phyloP scores from a whole-genome alignment of 2,888 invertebrate species.

The Andrena praecox region DNA sequence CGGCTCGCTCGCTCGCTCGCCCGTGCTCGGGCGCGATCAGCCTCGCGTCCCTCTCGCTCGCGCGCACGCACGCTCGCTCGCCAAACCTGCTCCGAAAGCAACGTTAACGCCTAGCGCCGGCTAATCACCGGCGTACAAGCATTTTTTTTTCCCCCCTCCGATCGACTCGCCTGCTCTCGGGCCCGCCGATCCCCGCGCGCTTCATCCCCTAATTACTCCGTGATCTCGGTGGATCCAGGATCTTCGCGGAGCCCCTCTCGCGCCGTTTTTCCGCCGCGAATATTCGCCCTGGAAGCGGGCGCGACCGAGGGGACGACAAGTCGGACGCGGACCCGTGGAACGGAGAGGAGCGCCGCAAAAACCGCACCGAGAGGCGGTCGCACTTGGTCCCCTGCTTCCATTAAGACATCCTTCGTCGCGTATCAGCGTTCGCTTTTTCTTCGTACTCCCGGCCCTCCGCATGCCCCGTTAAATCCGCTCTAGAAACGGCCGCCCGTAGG shows the following conservation, averaged over 20 bases:
- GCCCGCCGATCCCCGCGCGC: conserved; percentile 23
- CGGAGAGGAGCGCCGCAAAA: conserved; percentile 46
- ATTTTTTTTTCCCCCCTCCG: conserved; percentile 66
- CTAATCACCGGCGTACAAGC: conserved; percentile 70
- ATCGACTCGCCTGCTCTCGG: conserved; percentile 39
- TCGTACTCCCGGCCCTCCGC: conserved; percentile 23
- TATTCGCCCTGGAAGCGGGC: no score
- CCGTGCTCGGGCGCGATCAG: conserved; percentile 12
- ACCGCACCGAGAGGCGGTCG: conserved; percentile 48
- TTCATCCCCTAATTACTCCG: neutral
- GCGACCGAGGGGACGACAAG: no score
- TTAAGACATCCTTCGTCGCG: conserved; percentile 63
- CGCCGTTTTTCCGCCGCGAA: no score
- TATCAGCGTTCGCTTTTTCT: conserved; percentile 58
- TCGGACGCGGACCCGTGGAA: no score
- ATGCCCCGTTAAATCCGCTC: conserved; percentile 68
- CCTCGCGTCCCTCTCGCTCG: conserved; percentile 43
- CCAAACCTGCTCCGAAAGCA: conserved; percentile 73
- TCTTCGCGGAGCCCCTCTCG: no score
- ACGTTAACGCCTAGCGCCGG: conserved; percentile 75
- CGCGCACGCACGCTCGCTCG: conserved; percentile 51
- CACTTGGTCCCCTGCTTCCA: conserved; percentile 53
- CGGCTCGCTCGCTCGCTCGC: conserved; percentile 12
- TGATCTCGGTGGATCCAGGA: neutral
- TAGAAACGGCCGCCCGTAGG: conserved; percentile 50